Base-by-base conservation (phyloP, 1,140 invertebrate genomes). In the Sinonovacula constricta region DNA sequence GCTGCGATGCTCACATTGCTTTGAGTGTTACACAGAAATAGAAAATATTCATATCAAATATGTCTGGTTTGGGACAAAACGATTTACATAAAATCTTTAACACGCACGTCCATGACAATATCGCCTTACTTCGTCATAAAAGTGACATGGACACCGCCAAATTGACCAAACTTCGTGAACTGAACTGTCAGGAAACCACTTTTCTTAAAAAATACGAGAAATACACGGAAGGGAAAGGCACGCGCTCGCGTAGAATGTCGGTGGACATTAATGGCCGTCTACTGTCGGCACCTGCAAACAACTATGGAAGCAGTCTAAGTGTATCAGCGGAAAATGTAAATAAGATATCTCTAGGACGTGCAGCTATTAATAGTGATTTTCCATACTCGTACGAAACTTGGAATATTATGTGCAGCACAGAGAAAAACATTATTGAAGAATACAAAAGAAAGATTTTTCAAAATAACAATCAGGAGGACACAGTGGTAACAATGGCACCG, bases 171-270 rank as follows among this genome's bases (percentile, higher is more conserved):
- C 10, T 74, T 31, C 56, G 26, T 26, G 39, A 74, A 54, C n/a
- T 74, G 56, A 74, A 34, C 45, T 36, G 51, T 24, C 28, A 63
- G 4, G 70, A 74, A 63, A 26, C 33, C 24, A 12, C 36, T 18
- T 63, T 74, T 53, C 56, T 74, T 28, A 31, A 36, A 22, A 74
- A 74, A 63, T 74, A 74, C 36, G 15, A 60, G 14, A 74, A 63
- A 53, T 63, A 74, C 56, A 22, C 24, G 12, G 18, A 18, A 10
- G 56, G n/a, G 10, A 34, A 22, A 24, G 24, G 54, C 1, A 39
- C 26, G 2, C 4, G 26, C 39, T 2, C 24, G 12, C 31, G 68
- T 30, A 22, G 54, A 2, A 18, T 15, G 15, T 74, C 70, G 3
- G 34, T 63, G 28, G 70, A 74, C n/a, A 28, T 49, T 5, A 56